These are phyloP conservation scores for Drosophila prostipennis DNA, from an alignment of 2,888 invertebrate species.

Conservation along the genomic window DNA sequence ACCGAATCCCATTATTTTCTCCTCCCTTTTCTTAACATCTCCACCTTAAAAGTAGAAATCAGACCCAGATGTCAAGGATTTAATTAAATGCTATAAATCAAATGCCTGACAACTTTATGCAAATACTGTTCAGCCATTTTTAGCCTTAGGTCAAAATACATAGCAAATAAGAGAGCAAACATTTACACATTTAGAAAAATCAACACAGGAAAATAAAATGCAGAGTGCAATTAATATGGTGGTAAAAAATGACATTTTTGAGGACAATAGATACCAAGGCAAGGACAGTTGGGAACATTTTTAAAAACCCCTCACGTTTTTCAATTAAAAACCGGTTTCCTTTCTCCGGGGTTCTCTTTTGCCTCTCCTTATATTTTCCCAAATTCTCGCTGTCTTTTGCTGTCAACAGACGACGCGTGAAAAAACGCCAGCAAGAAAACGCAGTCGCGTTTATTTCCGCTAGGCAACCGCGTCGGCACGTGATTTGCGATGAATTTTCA, in stretches of 20 bases:
- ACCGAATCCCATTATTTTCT: background rate
- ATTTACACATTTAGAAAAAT: conserved; percentile 35
- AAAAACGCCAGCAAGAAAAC: conserved; percentile 41
- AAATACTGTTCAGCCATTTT: conserved; percentile 54
- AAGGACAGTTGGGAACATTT: conserved; percentile 3
- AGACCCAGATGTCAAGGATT: conserved; percentile 45
- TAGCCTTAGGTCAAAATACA: conserved; percentile 27
- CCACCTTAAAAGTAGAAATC: background rate
- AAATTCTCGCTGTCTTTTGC: conserved; percentile 25
- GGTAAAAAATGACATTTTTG: background rate
- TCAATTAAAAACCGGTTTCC: conserved; percentile 80
- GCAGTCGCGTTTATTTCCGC: conserved; percentile 57
- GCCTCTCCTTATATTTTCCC: background rate
- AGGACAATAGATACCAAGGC: background rate
- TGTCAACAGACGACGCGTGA: conserved; percentile 56
- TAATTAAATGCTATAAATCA: conserved; percentile 74
- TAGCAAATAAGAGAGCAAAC: conserved; percentile 10
- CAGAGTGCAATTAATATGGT: conserved; percentile 8
- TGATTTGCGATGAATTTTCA: conserved; percentile 68
- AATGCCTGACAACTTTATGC: conserved; percentile 58
- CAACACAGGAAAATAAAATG: conserved; percentile 36
- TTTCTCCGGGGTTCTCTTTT: conserved; percentile 26
- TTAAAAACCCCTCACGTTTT: conserved; percentile 75
- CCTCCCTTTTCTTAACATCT: background rate
- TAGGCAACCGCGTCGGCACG: conserved; percentile 63